Evolutionary conservation across 2,113 vertebrate species (phyloP).

Genomic region (Ptyas mucosa): DNA sequence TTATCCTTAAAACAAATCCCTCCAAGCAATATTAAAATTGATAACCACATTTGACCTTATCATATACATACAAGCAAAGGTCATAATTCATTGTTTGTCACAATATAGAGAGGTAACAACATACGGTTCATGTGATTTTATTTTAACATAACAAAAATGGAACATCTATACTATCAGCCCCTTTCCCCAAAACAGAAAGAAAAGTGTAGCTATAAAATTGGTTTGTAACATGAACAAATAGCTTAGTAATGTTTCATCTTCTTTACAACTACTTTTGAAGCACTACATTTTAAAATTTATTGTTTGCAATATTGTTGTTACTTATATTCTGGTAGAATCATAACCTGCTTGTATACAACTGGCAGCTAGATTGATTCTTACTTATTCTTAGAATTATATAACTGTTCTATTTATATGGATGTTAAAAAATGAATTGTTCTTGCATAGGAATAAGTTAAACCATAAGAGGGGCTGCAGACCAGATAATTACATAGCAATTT

Average conservation of each 20-base stretch:
- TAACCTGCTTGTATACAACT: conserved; percentile 33
- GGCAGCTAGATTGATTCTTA: conserved; percentile 11
- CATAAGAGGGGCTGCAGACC: neutral
- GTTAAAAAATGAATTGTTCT: neutral
- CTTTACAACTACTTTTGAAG: conserved; percentile 24
- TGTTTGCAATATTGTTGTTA: conserved; percentile 27
- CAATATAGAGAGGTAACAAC: conserved; percentile 54
- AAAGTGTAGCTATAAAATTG: conserved; percentile 36
- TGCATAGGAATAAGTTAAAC: conserved; percentile 1
- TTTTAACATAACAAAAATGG: conserved; percentile 59
- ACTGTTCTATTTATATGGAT: neutral
- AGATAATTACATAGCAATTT: conserved; percentile 45
- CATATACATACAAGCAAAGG: neutral
- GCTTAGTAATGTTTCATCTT: conserved; percentile 37
- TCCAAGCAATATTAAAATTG: neutral
- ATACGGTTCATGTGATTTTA: conserved; percentile 58
- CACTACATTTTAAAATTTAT: conserved; percentile 26
- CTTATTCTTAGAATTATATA: neutral
- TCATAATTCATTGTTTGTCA: neutral
- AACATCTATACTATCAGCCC: conserved; percentile 50
- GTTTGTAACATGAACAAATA: conserved; percentile 53
- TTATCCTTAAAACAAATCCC: neutral
- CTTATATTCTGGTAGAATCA: conserved; percentile 42
- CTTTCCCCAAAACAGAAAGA: conserved; percentile 17
- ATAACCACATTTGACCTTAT: neutral